Evolutionary conservation across 2,113 vertebrate genomes (phyloP).

Genomic region (Puntigrus tetrazona): DNA sequence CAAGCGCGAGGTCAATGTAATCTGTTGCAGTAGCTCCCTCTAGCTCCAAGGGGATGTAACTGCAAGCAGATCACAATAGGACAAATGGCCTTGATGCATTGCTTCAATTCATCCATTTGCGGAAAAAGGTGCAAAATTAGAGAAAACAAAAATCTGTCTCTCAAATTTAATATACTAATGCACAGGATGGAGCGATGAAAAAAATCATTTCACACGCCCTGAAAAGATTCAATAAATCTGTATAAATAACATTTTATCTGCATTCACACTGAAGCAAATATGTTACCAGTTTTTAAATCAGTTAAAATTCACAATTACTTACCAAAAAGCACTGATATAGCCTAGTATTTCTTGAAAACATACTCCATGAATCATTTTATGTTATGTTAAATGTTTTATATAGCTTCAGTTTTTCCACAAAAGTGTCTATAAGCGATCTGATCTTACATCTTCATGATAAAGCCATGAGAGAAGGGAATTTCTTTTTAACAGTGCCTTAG

Average conservation of each 20-base stretch:
- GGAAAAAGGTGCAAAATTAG: neutral
- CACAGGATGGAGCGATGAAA: neutral
- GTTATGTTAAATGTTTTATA: no score
- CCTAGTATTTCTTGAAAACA: neutral
- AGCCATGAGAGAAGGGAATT: slow-evolving; percentile 25
- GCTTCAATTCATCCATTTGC: neutral
- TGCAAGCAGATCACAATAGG: slow-evolving; percentile 52
- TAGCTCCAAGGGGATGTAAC: slow-evolving; percentile 61
- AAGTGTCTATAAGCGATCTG: neutral
- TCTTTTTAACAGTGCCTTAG: slow-evolving; percentile 30
- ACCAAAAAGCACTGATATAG: no score
- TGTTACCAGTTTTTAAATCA: neutral
- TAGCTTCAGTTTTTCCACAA: neutral
- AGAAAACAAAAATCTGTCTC: no score
- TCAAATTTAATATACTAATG: neutral
- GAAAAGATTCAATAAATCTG: neutral
- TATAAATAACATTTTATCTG: neutral
- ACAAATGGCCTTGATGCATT: neutral
- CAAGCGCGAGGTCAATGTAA: slow-evolving; percentile 19
- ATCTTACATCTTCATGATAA: slow-evolving; percentile 5
- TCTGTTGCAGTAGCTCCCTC: slow-evolving; percentile 69
- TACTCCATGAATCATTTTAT: neutral
- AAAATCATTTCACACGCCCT: neutral
- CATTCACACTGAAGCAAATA: neutral
- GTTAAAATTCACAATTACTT: no score